Percentiles rank a stretch among this genome's conserved stretches.
These are phyloP conservation scores for Saccostrea echinata DNA, from an alignment of 1,140 invertebrate species.

Conservation along the genomic window DNA sequence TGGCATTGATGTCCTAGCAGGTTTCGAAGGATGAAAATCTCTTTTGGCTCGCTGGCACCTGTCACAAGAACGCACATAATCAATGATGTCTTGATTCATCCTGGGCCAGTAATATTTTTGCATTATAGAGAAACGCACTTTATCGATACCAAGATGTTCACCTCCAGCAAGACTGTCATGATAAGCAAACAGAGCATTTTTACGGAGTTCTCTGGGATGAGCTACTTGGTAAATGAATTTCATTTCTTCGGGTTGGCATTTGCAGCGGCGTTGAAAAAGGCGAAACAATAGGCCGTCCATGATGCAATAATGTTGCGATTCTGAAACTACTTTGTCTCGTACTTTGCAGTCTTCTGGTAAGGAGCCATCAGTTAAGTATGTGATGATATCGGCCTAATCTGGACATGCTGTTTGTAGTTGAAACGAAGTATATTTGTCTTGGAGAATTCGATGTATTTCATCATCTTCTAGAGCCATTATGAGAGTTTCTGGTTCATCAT, in stretches of 20 bases:
- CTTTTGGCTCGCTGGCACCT: slow-evolving; percentile 48
- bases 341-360: slow-evolving; percentile 46
- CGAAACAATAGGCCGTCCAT: slow-evolving; percentile 55
- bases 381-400: slow-evolving; percentile 7
- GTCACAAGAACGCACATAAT: slow-evolving; percentile 63
- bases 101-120: slow-evolving; percentile 63
- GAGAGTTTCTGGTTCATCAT: not conserved
- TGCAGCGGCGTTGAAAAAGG: slow-evolving; percentile 49
- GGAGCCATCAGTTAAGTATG: slow-evolving; percentile 22
- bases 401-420: slow-evolving; percentile 17
- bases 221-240: slow-evolving; percentile 22
- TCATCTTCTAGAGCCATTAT: slow-evolving; percentile 3
- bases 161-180: slow-evolving; percentile 63
- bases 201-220: slow-evolving; percentile 31
- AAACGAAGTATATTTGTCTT: slow-evolving; percentile 11
- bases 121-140: slow-evolving; percentile 49
- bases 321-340: too few species aligned
- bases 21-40: slow-evolving; percentile 24
- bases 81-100: slow-evolving; percentile 58
- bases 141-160: slow-evolving; percentile 61
- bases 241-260: not conserved
- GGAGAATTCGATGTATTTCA: not conserved
- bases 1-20: slow-evolving; percentile 6
- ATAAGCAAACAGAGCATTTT: slow-evolving; percentile 42
- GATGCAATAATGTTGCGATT: too few species aligned